Conservation (phyloP, 1,140 invertebrate genomes). For the Cepaea nemoralis region DNA sequence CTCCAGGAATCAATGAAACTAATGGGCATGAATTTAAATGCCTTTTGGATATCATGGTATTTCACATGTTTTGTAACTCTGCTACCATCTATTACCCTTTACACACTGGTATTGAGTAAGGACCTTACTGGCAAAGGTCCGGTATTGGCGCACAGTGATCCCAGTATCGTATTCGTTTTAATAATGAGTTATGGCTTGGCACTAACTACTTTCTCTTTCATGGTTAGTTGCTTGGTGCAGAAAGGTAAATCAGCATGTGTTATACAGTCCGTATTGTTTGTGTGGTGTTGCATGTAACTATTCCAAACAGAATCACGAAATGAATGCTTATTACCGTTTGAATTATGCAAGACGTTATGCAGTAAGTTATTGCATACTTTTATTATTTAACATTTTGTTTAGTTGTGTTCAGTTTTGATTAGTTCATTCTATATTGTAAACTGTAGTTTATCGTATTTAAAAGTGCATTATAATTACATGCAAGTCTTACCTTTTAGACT, state of each 20-base stretch:
- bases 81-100: slow-evolving; percentile 75
- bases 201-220: slow-evolving; percentile 75
- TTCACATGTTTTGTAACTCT: slow-evolving; percentile 82
- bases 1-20: slow-evolving; percentile 87
- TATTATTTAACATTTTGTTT: too few relatives aligned
- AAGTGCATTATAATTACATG: too few relatives aligned
- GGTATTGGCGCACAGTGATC: slow-evolving; percentile 73
- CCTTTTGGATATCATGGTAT: slow-evolving; percentile 89
- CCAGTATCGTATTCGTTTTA: slow-evolving; percentile 74
- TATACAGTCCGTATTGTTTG: too few relatives aligned
- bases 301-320: too few relatives aligned
- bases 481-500: too few relatives aligned
- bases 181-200: slow-evolving; percentile 74
- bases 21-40: slow-evolving; percentile 85
- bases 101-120: slow-evolving; percentile 72
- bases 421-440: too few relatives aligned
- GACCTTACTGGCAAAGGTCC: slow-evolving; percentile 42
- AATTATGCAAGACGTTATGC: too few relatives aligned
- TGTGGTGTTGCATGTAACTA: too few relatives aligned
- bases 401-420: too few relatives aligned
- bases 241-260: slow-evolving; percentile 75
- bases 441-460: too few relatives aligned
- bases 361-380: too few relatives aligned
- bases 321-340: too few relatives aligned
- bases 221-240: slow-evolving; percentile 75